These are phyloP conservation scores for Mallotus villosus DNA, from an alignment of 2,797 vertebrate species.

Conservation along the genomic window DNA sequence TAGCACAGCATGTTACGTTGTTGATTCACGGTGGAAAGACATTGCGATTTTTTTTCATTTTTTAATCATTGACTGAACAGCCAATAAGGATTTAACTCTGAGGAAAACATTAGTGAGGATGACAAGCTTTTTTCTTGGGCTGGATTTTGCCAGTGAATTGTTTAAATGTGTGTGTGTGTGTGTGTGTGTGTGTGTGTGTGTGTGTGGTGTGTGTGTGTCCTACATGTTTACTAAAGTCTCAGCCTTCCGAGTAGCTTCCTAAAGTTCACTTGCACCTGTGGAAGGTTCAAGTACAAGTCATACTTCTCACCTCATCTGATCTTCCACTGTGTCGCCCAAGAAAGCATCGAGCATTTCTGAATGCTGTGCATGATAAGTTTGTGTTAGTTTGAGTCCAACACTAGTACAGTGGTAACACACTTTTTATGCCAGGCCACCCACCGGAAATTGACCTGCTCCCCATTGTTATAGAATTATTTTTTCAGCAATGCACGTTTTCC, in stretches of 20 bases:
- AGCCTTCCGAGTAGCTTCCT: not conserved
- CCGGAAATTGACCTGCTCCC: not conserved
- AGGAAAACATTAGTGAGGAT: constrained; percentile 21
- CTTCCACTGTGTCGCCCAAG: no score
- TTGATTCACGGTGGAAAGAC: constrained; percentile 39
- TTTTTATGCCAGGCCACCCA: no score
- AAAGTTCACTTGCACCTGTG: not conserved
- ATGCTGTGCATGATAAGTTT: no score
- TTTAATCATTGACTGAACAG: constrained; percentile 39
- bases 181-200: not conserved
- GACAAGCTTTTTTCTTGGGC: not conserved
- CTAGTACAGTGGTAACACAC: no score
- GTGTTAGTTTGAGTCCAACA: no score
- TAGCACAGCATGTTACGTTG: constrained; percentile 6
- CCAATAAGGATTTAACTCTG: constrained; percentile 28
- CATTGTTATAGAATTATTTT: constrained; percentile 1
- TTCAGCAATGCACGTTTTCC: constrained; percentile 14
- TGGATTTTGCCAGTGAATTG: no score
- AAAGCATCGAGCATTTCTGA: no score
- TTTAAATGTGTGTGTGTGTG: not conserved
- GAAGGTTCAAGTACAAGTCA: not conserved
- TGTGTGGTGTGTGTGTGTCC: not conserved
- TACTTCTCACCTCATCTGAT: not conserved
- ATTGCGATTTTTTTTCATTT: constrained; percentile 1
- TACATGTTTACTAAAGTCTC: not conserved